A percentile compares a stretch with the other conserved stretches of the same genome.
phyloP scores from a whole-genome alignment of 2,113 vertebrate species.

The Sylvilagus bachmani region DNA sequence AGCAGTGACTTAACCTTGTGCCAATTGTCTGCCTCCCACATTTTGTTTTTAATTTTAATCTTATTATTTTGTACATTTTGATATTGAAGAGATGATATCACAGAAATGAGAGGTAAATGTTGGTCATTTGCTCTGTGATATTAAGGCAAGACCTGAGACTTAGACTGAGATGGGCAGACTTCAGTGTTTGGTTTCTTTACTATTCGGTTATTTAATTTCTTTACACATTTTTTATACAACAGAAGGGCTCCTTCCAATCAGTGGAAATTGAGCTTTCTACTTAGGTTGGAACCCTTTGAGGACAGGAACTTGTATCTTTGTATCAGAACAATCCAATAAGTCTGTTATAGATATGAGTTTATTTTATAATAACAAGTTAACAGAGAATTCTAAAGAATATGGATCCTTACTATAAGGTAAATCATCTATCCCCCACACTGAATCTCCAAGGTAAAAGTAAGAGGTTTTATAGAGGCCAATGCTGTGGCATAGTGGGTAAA shows the following conservation, averaged over 20 bases:
- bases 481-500: no score
- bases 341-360: not conserved
- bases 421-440: not conserved
- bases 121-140: not conserved
- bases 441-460: constrained; percentile 26
- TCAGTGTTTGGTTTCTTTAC: not conserved
- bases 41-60: constrained; percentile 16
- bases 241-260: not conserved
- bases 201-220: not conserved
- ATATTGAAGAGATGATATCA: not conserved
- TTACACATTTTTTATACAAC: not conserved
- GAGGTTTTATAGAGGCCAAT: no score
- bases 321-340: not conserved
- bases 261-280: not conserved
- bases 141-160: not conserved
- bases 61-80: constrained; percentile 28
- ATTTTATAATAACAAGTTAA: constrained; percentile 6
- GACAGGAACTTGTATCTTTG: not conserved
- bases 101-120: not conserved
- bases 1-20: no score
- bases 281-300: not conserved
- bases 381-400: constrained; percentile 11
- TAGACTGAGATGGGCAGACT: not conserved
- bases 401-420: not conserved
- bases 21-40: not conserved